Evolutionary conservation across 2,797 vertebrate species (phyloP).

Genomic region (Microhierax caerulescens): DNA sequence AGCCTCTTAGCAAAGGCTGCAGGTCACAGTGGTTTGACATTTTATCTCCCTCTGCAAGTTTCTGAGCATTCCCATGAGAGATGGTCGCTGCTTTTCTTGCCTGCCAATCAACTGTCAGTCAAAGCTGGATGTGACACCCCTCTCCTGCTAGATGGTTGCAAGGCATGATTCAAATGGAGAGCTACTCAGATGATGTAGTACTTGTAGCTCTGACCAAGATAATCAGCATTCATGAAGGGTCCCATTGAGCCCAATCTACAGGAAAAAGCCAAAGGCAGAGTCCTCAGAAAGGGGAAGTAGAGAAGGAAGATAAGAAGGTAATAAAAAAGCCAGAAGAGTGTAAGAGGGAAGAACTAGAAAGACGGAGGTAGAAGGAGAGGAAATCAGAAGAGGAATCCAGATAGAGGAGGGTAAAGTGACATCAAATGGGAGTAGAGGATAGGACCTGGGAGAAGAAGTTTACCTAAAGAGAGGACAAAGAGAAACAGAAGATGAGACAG

Average conservation of each 20-base stretch:
- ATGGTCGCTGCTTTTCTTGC: constrained; percentile 8
- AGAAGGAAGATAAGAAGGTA: neutral
- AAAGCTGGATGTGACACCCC: neutral
- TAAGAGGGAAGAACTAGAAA: neutral
- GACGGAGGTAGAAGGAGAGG: neutral
- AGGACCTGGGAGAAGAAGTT: neutral
- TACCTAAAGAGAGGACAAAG: neutral
- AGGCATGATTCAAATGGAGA: constrained; percentile 39
- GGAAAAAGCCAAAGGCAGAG: constrained; percentile 35
- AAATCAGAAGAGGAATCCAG: neutral
- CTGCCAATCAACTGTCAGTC: constrained; percentile 58
- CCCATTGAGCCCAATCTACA: neutral
- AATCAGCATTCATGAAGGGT: constrained; percentile 43
- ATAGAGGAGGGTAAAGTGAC: neutral
- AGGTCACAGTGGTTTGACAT: constrained; percentile 24
- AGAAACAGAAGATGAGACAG: neutral
- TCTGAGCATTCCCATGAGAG: constrained; percentile 19
- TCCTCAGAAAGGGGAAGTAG: neutral
- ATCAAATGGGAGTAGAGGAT: neutral
- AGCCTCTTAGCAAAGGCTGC: neutral
- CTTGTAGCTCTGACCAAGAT: neutral
- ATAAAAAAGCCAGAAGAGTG: neutral
- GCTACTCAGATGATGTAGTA: neutral
- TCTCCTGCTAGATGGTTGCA: constrained; percentile 32
- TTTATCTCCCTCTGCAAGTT: constrained; percentile 38